phyloP scores from a whole-genome alignment of 2,113 vertebrate species.

The Lontra canadensis region DNA sequence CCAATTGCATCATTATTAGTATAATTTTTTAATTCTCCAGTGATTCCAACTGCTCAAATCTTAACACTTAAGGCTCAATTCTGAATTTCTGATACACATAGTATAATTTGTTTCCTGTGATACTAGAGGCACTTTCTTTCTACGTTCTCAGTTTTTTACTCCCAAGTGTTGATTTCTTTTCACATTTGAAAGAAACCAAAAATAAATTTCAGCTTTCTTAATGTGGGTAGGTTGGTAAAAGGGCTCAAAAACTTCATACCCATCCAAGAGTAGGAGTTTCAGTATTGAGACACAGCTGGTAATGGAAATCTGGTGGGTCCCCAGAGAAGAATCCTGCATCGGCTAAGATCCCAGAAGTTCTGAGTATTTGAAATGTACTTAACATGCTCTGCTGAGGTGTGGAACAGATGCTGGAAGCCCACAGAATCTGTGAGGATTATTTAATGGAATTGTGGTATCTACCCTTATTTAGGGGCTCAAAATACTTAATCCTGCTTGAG shows the following conservation, averaged over 20 bases:
- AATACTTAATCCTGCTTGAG: not conserved
- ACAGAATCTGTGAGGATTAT: not conserved
- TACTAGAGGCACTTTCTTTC: not conserved
- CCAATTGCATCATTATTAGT: not conserved
- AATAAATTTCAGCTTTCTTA: not conserved
- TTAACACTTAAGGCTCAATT: not conserved
- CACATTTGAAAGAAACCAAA: not conserved
- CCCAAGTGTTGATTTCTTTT: not conserved
- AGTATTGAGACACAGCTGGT: not conserved
- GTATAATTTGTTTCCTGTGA: not conserved
- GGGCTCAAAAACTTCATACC: not conserved
- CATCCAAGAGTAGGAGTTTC: not conserved
- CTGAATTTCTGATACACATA: not conserved
- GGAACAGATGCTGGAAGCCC: not conserved
- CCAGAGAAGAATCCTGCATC: not conserved
- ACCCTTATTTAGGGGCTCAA: not conserved
- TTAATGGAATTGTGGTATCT: not conserved
- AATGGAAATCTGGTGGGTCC: not conserved
- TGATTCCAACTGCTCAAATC: not conserved
- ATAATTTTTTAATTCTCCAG: not conserved
- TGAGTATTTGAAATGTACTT: conserved; percentile 40
- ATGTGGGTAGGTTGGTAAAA: not conserved
- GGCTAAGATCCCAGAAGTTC: not conserved
- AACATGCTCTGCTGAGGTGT: not conserved
- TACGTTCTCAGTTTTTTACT: not conserved